Evolutionary conservation across 1,140 invertebrate species (phyloP).

Genomic region (Aphis craccivora): DNA sequence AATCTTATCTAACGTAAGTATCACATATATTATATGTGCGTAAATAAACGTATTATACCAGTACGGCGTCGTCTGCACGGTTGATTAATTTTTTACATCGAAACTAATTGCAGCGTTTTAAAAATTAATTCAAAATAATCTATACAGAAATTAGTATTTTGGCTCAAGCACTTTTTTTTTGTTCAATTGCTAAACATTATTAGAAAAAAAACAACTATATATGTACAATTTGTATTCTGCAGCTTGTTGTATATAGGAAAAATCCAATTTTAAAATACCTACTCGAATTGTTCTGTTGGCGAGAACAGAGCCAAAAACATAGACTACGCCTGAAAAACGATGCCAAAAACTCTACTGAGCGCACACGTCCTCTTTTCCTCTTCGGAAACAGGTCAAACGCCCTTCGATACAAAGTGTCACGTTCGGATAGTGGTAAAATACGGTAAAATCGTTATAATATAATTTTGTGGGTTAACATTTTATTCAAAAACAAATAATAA

Average conservation of each 20-base stretch:
- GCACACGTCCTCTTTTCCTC: background rate
- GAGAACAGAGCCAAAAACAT: conserved; percentile 30
- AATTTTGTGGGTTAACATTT: background rate
- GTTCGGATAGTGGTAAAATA: background rate
- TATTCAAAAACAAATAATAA: background rate
- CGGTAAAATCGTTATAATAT: background rate
- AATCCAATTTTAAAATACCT: conserved; percentile 48
- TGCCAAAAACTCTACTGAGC: conserved; percentile 17
- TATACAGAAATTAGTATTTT: conserved; percentile 23
- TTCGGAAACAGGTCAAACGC: conserved; percentile 13
- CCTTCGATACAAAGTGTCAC: conserved; percentile 9
- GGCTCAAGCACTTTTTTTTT: conserved; percentile 24
- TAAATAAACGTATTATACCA: background rate
- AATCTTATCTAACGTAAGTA: background rate
- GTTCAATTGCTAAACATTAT: background rate
- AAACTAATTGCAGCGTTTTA: background rate
- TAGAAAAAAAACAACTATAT: background rate
- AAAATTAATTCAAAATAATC: conserved; percentile 34
- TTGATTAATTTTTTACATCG: background rate
- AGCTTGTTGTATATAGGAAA: background rate
- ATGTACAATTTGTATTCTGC: background rate
- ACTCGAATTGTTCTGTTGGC: background rate
- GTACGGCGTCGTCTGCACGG: background rate
- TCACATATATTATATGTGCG: too few species aligned
- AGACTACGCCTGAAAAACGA: conserved; percentile 36